Evolutionary conservation across 1,140 invertebrate species (phyloP), one percentile per base, ranked within the genome.

Genomic region (Marisa cornuarietis): DNA sequence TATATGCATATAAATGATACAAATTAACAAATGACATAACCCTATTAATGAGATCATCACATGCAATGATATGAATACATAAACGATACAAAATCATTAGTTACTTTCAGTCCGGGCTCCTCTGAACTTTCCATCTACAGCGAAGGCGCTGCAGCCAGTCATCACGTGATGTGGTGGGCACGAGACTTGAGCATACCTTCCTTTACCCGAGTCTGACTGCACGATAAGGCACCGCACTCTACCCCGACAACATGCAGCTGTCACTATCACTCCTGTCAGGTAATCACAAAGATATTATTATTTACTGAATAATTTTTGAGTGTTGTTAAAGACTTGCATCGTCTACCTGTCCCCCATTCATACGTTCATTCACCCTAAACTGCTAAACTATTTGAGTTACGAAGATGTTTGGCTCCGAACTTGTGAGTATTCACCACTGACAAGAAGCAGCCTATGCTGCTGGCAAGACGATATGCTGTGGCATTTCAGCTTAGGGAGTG

Each of bases 91-190:
- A 24, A 69, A 24, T 26, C n/a, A 7, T n/a, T n/a, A 79, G 58
- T 73, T 71, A 79, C 78, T 13, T 18, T 62, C 10, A 0, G 52
- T 61, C 11, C 6, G 49, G 54, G 78, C 69, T 13, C 78, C 78
- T 22, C 54, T 71, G 13, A 49, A 18, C 71, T 65, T 79, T 10
- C 78, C 78, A 42, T 61, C 51, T 11, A 63, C 49, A 0, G 78
- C 71, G 22, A 79, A 79, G 58, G 71, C 78, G 49, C 42, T 63
- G 49, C 78, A 79, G 7, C 78, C 78, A 22, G 78, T 79, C 62
- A 79, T 72, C 31, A 52, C 49, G 69, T 73, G 73, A 14, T 61
- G 42, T 20, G 58, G 10, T 31, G 71, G 69, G 16, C 78, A 79
- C 26, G 69, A 42, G 20, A 79, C 78, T 26, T 61, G 54, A 52